Conservation (phyloP, 2,888 invertebrate genomes). For the Cryptosula pallasiana region DNA sequence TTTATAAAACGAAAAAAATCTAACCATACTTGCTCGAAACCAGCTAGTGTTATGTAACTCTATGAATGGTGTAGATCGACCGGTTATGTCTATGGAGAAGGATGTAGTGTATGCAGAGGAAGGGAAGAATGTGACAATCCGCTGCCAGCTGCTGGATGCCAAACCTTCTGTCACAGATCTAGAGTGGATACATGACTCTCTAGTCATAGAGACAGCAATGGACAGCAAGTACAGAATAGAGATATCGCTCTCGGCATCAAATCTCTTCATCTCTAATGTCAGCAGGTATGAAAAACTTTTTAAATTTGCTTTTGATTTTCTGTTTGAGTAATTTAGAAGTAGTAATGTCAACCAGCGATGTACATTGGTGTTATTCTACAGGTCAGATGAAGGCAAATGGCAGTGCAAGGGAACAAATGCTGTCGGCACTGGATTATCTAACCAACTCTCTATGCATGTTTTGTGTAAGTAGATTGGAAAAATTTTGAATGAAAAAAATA, state of each 20-base stretch:
- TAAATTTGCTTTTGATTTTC: too few relatives aligned
- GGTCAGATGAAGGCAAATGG: neutral
- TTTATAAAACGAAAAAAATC: too few relatives aligned
- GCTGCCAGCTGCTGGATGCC: neutral
- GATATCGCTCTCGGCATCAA: neutral
- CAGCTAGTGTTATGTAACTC: too few relatives aligned
- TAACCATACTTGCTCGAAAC: too few relatives aligned
- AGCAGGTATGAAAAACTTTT: too few relatives aligned
- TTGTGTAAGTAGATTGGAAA: conserved; percentile 3
- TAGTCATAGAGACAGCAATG: neutral
- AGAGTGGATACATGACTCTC: neutral
- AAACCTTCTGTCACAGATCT: neutral
- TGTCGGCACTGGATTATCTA: neutral
- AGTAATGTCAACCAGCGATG: too few relatives aligned
- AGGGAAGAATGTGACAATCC: neutral
- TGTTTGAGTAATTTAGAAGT: too few relatives aligned
- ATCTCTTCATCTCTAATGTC: neutral
- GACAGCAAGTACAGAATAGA: neutral
- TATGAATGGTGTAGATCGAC: neutral
- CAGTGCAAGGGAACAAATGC: neutral
- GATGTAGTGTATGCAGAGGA: neutral
- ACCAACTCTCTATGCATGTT: neutral
- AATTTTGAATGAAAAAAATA: too few relatives aligned
- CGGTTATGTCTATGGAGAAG: neutral
- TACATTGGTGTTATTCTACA: too few relatives aligned